A percentile compares a stretch with the other conserved stretches of the same genome.
These are phyloP conservation scores for Phyllotreta cruciferae DNA, from an alignment of 2,888 invertebrate genomes.

Conservation along the genomic window DNA sequence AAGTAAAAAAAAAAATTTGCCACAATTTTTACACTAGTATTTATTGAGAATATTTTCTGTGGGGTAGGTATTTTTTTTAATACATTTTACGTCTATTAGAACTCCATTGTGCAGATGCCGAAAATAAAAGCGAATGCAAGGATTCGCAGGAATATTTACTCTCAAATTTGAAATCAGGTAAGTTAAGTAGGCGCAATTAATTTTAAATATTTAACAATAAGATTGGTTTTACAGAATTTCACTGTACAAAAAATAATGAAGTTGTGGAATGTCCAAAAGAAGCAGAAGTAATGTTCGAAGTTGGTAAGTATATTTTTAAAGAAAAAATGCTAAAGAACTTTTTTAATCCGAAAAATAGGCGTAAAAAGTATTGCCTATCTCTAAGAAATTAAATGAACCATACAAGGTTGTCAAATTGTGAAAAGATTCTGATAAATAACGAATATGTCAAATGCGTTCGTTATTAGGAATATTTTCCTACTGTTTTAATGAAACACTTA, in stretches of 20 bases:
- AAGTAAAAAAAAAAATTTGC: not conserved
- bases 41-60: no score
- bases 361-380: slow-evolving; percentile 24
- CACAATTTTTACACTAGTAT: not conserved
- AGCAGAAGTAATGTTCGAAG: no score
- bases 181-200: slow-evolving; percentile 2
- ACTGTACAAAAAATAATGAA: no score
- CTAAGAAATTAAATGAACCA: not conserved
- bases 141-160: slow-evolving; percentile 17
- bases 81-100: slow-evolving; percentile 14
- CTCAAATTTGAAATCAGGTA: slow-evolving; percentile 23
- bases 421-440: not conserved
- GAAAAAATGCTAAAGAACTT: no score
- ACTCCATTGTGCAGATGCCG: slow-evolving; percentile 32
- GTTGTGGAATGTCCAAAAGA: no score
- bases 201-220: not conserved
- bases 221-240: no score
- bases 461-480: no score
- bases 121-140: slow-evolving; percentile 30
- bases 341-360: no score
- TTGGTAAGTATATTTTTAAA: no score
- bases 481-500: no score
- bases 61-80: slow-evolving; percentile 17
- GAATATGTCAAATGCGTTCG: no score
- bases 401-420: not conserved